Evolutionary conservation across 2,113 vertebrate species (phyloP), one percentile per base, ranked within the genome.

Genomic region (Aspidoscelis tigris): DNA sequence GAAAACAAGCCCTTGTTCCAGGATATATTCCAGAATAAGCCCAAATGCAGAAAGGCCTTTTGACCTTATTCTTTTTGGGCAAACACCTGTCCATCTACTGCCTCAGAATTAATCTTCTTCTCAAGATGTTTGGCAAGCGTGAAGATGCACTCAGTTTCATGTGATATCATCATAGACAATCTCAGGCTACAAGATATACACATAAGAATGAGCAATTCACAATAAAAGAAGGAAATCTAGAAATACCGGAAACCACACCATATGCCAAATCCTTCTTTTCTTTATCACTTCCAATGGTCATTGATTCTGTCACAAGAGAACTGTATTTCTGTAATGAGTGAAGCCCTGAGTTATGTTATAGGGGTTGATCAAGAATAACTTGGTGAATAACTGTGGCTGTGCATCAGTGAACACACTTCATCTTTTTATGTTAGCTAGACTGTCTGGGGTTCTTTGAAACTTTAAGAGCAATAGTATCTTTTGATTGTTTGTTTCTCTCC

Each of bases 391-490:
- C 33, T n/a, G 65, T 43, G 58, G 26, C 71, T 73, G n/a, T 1
- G 47, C 82, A 11, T 78, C 33, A 7, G 69, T 73, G 22, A 53
- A 76, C 41, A 33, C 85, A 81, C 89, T 90, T 84, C 81, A 41
- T 82, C 84, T 90, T 69, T 18, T 88, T 88, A 77, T 81, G 50
- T 74, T 64, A 11, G 39, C 9, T 58, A 65, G 58, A 85, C 53
- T 77, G 55, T 24, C 47, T 77, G n/a, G 73, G 16, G 79, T 86
- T 80, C 85, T 89, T 80, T 47, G 85, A 85, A 79, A 78, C 89
- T 64, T 41, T 2, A 88, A 82, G n/a, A 87, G 24, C 84, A 83
- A 89, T 47, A 76, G 55, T 90, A 78, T 12, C 76, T 85, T 85
- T 79, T 84, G 55, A 79, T 73, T 79, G 43, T 84, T 79, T 41